phyloP scores from a whole-genome alignment of 2,113 vertebrate genomes.

The Cathartes aura region DNA sequence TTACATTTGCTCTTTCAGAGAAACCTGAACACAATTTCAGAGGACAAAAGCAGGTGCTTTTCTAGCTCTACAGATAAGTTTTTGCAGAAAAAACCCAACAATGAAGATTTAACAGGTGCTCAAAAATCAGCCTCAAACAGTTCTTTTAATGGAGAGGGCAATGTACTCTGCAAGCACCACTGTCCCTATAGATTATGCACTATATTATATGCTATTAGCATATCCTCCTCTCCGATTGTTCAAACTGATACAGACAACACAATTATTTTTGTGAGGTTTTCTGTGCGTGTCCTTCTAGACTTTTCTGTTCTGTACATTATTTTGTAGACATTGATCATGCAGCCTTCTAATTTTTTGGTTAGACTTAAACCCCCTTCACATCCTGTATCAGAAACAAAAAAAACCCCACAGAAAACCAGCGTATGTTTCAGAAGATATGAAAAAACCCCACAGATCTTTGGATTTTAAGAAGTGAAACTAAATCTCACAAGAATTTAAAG shows the following conservation, averaged over 20 bases:
- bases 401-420: rapidly evolving
- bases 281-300: not conserved
- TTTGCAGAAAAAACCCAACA: rapidly evolving
- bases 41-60: not conserved
- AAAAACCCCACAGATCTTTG: not conserved
- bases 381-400: not conserved
- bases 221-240: rapidly evolving
- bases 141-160: not conserved
- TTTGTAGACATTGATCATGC: not conserved
- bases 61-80: not conserved
- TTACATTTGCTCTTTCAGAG: not conserved
- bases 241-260: not conserved
- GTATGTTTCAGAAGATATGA: not conserved
- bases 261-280: not conserved
- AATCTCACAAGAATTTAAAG: not conserved
- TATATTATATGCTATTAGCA: not conserved
- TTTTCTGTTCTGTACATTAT: not conserved
- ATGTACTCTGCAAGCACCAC: not conserved
- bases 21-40: not conserved
- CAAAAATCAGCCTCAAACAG: not conserved
- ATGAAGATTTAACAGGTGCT: not conserved
- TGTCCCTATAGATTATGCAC: not conserved
- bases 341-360: not conserved
- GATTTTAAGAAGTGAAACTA: not conserved
- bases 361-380: rapidly evolving